A percentile compares a stretch with the other conserved stretches of the same genome.
Conservation (phyloP, 2,888 invertebrate species). For the Autographa pulchrina region DNA sequence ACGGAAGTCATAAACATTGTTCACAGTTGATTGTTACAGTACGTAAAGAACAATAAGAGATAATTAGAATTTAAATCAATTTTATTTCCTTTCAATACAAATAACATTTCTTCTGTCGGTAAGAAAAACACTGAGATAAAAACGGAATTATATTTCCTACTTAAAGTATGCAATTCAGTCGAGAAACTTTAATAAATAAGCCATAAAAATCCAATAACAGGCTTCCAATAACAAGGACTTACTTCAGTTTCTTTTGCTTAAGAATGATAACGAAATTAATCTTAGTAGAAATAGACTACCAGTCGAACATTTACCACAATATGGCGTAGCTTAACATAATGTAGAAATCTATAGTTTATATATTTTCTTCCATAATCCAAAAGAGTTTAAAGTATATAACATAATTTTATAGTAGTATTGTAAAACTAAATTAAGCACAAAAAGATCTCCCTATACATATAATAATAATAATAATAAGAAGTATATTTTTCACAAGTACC, state of each 20-base stretch:
- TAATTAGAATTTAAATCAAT: neutral
- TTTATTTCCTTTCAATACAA: too few species aligned
- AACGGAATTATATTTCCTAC: neutral
- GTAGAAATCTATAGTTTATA: neutral
- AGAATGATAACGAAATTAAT: slow-evolving; percentile 35
- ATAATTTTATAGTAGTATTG: too few species aligned
- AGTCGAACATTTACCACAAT: slow-evolving; percentile 34
- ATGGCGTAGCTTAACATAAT: neutral
- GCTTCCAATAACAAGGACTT: neutral
- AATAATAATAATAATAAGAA: too few species aligned
- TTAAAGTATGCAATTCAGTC: neutral
- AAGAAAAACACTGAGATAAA: neutral
- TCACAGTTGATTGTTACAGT: neutral
- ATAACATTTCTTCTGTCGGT: too few species aligned
- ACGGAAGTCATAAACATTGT: neutral
- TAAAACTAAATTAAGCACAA: slow-evolving; percentile 23
- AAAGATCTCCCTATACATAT: slow-evolving; percentile 37
- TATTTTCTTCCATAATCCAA: neutral
- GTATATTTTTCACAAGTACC: slow-evolving; percentile 52
- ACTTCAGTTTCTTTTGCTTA: slow-evolving; percentile 11
- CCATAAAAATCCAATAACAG: slow-evolving; percentile 5
- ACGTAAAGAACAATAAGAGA: neutral
- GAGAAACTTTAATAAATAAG: slow-evolving; percentile 14
- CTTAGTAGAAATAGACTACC: slow-evolving; percentile 25
- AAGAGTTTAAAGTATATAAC: neutral